A percentile compares a stretch with the other conserved stretches of the same genome.
These are phyloP conservation scores for Nyctibius grandis DNA, from an alignment of 2,797 vertebrate species.

Conservation along the genomic window DNA sequence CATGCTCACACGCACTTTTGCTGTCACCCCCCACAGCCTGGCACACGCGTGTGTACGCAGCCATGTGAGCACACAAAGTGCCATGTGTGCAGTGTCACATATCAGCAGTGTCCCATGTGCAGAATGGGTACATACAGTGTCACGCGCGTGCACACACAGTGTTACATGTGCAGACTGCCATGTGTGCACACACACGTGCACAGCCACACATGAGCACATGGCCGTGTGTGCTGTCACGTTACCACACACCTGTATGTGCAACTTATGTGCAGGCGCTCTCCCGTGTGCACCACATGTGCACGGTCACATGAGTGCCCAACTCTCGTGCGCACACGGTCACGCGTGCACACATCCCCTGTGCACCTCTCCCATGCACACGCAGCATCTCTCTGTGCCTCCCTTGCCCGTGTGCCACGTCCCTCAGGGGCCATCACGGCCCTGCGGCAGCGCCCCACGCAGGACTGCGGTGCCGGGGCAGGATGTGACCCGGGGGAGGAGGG, in stretches of 20 bases:
- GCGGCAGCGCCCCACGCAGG: fast-evolving
- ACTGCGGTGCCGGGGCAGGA: fast-evolving
- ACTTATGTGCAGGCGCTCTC: fast-evolving
- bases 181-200: not conserved
- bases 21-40: not conserved
- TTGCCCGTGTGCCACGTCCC: fast-evolving
- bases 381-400: fast-evolving
- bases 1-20: fast-evolving
- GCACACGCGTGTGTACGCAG: fast-evolving
- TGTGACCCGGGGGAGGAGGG: not conserved
- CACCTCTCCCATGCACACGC: fast-evolving
- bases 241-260: fast-evolving
- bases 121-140: fast-evolving
- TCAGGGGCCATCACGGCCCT: fast-evolving
- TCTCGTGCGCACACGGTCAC: fast-evolving
- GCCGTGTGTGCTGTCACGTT: fast-evolving
- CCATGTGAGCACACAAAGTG: fast-evolving
- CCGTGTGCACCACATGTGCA: fast-evolving
- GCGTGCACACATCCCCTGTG: fast-evolving
- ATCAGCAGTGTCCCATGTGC: not conserved
- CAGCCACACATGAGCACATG: not conserved
- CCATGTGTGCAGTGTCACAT: not conserved
- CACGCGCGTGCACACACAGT: no score
- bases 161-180: not conserved
- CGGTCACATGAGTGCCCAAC: not conserved